Conservation (phyloP, 2,113 vertebrate species). For the Labeo catla region DNA sequence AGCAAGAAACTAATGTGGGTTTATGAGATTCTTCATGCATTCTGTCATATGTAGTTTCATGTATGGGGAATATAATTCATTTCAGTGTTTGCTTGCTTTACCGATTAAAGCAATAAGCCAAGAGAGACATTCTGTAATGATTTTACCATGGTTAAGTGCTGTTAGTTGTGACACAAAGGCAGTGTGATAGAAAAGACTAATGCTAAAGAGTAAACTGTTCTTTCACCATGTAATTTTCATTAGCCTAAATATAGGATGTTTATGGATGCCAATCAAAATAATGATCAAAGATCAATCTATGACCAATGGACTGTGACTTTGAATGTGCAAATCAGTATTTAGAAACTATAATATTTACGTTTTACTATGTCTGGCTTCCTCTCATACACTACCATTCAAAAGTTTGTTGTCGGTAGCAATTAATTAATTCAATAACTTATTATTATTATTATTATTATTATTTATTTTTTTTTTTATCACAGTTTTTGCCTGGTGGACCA, state of each 20-base stretch:
- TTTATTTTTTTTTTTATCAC: neutral
- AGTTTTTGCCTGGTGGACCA: neutral
- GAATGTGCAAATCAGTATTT: neutral
- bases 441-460: too few relatives aligned
- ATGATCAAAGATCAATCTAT: neutral
- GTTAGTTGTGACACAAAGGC: neutral
- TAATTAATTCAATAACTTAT: too few relatives aligned
- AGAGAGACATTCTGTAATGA: neutral
- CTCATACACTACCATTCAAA: neutral
- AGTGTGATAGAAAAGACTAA: neutral
- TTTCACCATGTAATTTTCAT: neutral
- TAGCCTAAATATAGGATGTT: neutral
- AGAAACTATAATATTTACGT: neutral
- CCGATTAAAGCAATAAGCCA: neutral
- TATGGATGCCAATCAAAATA: neutral
- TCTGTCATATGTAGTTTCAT: neutral
- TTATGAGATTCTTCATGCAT: neutral
- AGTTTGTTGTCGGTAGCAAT: too few relatives aligned
- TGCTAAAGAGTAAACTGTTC: neutral
- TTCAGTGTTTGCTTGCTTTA: neutral
- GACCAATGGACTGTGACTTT: neutral
- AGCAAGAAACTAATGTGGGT: neutral
- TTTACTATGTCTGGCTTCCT: neutral
- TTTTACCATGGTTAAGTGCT: neutral
- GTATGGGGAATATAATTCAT: neutral